phyloP scores from a whole-genome alignment of 2,797 vertebrate genomes.

The Cetoscarus ocellatus region DNA sequence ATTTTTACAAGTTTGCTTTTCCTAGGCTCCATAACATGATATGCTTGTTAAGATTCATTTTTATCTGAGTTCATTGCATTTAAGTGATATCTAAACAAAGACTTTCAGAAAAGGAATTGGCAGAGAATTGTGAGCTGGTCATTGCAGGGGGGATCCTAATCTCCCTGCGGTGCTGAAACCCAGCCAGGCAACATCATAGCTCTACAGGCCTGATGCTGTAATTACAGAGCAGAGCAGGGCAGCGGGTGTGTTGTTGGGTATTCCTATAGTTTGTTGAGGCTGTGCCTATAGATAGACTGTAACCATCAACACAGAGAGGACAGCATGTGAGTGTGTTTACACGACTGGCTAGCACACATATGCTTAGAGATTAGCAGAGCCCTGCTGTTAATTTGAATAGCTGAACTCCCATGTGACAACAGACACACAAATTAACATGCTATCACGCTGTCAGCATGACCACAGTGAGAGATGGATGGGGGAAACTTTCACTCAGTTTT shows the following conservation, averaged over 20 bases:
- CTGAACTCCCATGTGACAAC: slow-evolving; percentile 56
- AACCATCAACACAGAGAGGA: slow-evolving; percentile 33
- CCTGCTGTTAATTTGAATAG: slow-evolving; percentile 52
- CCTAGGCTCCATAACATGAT: slow-evolving; percentile 27
- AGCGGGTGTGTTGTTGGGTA: slow-evolving; percentile 47
- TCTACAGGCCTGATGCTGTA: slow-evolving; percentile 27
- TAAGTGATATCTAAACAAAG: slow-evolving; percentile 20
- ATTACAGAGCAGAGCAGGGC: slow-evolving; percentile 56
- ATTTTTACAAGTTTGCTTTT: slow-evolving; percentile 44
- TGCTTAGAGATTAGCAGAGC: slow-evolving; percentile 28
- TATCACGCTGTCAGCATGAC: slow-evolving; percentile 65
- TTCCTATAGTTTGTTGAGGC: slow-evolving; percentile 44
- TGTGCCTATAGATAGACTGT: slow-evolving; percentile 41
- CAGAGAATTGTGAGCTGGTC: slow-evolving; percentile 28
- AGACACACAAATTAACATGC: slow-evolving; percentile 60
- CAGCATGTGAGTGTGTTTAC: neutral
- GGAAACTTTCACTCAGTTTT: slow-evolving; percentile 52
- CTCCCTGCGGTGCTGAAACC: slow-evolving; percentile 43
- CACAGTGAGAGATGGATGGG: slow-evolving; percentile 48
- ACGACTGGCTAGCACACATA: neutral
- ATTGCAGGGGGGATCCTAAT: slow-evolving; percentile 39
- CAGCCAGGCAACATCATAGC: slow-evolving; percentile 40
- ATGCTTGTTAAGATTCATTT: slow-evolving; percentile 17
- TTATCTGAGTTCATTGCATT: slow-evolving; percentile 22
- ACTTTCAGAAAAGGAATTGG: slow-evolving; percentile 23